Base-by-base conservation (phyloP, 2,888 invertebrate genomes). In the Parnassius mnemosyne region DNA sequence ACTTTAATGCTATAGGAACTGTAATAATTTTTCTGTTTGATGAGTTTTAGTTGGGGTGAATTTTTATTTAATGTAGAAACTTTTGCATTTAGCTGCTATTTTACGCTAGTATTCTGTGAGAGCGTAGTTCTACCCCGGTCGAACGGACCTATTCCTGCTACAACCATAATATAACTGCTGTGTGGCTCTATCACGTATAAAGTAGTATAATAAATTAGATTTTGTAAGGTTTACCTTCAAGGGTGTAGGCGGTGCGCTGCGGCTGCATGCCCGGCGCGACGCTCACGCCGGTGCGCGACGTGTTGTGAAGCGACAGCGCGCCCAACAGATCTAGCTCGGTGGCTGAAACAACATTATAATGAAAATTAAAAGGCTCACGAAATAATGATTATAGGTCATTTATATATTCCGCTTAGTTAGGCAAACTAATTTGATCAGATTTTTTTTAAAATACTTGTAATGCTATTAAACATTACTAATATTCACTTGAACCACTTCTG, bases 271-370 rank as follows among this genome's bases (percentile, higher is more conserved):
- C 94, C 71, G 92, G 92, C 79, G 93, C 92, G 79, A 92, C 89
- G 74, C 93, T 93, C 78, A 95, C 95, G 78, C 95, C 96, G 83
- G 92, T 93, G 80, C 94, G 94, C 79, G 94, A 93, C 83, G 94
- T 94, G 92, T 95, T 96, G 92, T 95, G 94, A 85, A 95, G 92
- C 88, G 95, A 95, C 89, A 96, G 92, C 81, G 95, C 95, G 88
- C 94, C 95, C 89, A 96, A 93, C 85, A 96, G 93, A 89, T 96
- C 96, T 92, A 96, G 94, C 89, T 92, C 92, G 85, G 93, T 93
- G 91, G 93, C 94, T 94, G 93, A 41, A 93, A 93, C 83, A 65
- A 64, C 64, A 68, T 46, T 12, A 16, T 9, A 9, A 13, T 5
- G 1, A n/a, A 3, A 49, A 49, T 49, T 7, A 34, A 34, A 25